Conservation (phyloP, 2,113 vertebrate genomes). For the Atlantisia rogersi region DNA sequence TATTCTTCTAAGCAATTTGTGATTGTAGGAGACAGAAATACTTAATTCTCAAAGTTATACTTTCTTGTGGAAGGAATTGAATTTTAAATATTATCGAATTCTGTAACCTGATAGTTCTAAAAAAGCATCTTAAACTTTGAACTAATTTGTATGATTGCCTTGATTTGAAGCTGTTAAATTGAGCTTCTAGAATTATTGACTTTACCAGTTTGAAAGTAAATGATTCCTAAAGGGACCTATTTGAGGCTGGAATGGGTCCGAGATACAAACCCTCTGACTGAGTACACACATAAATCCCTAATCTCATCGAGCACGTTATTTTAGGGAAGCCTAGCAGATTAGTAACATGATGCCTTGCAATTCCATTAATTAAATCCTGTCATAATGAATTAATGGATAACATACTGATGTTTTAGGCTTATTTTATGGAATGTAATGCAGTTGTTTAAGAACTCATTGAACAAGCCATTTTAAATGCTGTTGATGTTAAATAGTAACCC, state of each 20-base stretch:
- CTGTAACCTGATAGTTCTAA: background rate
- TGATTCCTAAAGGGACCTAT: slow-evolving; percentile 72
- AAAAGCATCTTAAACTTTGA: background rate
- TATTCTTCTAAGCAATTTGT: background rate
- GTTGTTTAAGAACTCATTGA: background rate
- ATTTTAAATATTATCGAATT: slow-evolving; percentile 1
- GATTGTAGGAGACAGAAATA: background rate
- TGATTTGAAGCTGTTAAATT: slow-evolving; percentile 27
- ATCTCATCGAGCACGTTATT: slow-evolving; percentile 78
- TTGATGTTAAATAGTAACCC: background rate
- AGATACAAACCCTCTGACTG: slow-evolving; percentile 68
- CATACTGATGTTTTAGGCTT: slow-evolving; percentile 35
- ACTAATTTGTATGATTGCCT: slow-evolving; percentile 1
- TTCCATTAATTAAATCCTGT: slow-evolving; percentile 75
- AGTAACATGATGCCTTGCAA: slow-evolving; percentile 58
- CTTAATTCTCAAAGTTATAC: slow-evolving; percentile 10
- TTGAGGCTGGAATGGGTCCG: slow-evolving; percentile 72
- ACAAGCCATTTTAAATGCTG: background rate
- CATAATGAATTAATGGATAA: slow-evolving; percentile 57
- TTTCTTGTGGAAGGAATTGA: slow-evolving; percentile 14
- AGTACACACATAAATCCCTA: slow-evolving; percentile 79
- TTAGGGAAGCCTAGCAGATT: slow-evolving; percentile 64
- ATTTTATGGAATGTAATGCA: slow-evolving; percentile 7
- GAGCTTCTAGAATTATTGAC: slow-evolving; percentile 65
- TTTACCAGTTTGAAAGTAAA: slow-evolving; percentile 77